Evolutionary conservation across 2,888 invertebrate genomes (phyloP).

Genomic region (Pyrrhosoma nymphula): DNA sequence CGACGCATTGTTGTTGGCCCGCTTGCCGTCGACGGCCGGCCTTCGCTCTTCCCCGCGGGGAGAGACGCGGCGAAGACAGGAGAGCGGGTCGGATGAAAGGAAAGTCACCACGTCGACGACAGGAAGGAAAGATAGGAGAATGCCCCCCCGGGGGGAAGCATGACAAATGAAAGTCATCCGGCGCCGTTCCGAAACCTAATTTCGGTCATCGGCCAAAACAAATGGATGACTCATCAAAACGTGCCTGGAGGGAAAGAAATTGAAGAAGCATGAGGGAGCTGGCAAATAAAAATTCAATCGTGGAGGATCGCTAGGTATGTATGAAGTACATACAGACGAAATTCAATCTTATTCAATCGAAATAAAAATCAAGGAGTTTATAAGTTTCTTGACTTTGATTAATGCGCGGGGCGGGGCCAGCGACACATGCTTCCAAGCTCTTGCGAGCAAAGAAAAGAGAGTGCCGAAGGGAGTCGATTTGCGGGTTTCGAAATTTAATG

Average conservation of each 20-base stretch:
- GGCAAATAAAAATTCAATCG: constrained; percentile 49
- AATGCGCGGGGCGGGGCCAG: not conserved
- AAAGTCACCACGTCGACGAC: not conserved
- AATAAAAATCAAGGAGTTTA: not conserved
- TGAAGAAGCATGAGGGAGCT: not conserved
- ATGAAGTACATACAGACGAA: not conserved
- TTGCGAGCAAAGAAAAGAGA: not conserved
- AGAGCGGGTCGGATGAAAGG: constrained; percentile 34
- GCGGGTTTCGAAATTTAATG: no score
- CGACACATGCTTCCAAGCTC: not conserved
- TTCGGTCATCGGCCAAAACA: constrained; percentile 44
- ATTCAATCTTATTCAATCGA: constrained; percentile 23
- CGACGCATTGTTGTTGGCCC: not conserved
- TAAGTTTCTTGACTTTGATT: constrained; percentile 28
- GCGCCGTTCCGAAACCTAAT: constrained; percentile 30
- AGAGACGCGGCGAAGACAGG: not conserved
- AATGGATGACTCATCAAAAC: constrained; percentile 19
- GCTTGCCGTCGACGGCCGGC: not conserved
- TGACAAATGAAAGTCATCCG: constrained; percentile 53
- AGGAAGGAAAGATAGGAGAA: not conserved
- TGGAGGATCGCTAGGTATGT: not conserved
- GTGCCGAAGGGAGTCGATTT: not conserved
- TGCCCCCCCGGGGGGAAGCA: not conserved
- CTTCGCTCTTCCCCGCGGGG: no score
- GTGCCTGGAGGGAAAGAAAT: not conserved